Percentiles rank a stretch among this genome's conserved stretches.
phyloP scores from a whole-genome alignment of 2,797 vertebrate species.

The Okamejei kenojei region DNA sequence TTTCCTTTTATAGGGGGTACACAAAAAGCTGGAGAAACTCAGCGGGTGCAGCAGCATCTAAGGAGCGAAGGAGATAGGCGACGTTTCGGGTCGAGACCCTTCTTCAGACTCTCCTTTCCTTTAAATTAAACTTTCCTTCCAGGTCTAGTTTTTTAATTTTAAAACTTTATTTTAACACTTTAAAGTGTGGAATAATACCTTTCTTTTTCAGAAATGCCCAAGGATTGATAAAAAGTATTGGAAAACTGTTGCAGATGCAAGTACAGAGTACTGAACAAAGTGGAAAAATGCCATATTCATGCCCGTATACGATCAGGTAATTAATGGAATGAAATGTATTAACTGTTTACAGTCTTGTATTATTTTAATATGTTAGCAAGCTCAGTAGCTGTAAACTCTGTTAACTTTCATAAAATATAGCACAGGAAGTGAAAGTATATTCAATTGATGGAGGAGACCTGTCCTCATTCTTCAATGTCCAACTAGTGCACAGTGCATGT shows the following conservation, averaged over 20 bases:
- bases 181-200: background rate
- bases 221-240: constrained; percentile 77
- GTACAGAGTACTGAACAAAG: constrained; percentile 56
- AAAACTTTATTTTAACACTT: background rate
- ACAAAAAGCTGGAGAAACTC: too few species aligned
- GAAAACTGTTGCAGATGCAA: constrained; percentile 76
- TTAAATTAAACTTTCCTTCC: background rate
- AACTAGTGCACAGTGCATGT: background rate
- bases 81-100: too few species aligned
- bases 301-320: constrained; percentile 62
- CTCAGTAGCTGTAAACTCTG: background rate
- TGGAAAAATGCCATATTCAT: constrained; percentile 49
- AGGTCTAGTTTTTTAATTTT: background rate
- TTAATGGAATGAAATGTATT: constrained; percentile 52
- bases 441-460: background rate
- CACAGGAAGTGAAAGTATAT: background rate
- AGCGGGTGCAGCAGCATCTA: too few species aligned
- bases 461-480: background rate
- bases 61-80: too few species aligned
- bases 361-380: background rate
- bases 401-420: background rate
- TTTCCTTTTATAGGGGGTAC: too few species aligned
- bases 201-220: constrained; percentile 67
- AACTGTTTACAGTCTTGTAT: constrained; percentile 51
- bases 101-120: too few species aligned